Evolutionary conservation across 2,888 invertebrate genomes (phyloP).

Genomic region (Exephanes ischioxanthus): DNA sequence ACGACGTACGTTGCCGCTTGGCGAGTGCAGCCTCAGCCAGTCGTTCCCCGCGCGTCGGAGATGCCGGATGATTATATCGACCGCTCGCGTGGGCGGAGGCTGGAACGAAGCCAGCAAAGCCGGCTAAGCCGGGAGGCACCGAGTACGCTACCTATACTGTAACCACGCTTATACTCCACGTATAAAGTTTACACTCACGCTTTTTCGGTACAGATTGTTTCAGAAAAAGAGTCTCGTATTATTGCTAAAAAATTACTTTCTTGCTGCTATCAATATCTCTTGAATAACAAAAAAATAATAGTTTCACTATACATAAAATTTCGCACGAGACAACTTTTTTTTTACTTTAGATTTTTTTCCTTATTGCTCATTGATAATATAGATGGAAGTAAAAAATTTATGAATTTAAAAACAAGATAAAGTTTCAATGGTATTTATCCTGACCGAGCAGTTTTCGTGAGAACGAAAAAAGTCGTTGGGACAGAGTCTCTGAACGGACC

Average conservation of each 20-base stretch:
- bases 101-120: conserved; percentile 80
- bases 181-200: conserved; percentile 34
- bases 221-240: not conserved
- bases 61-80: conserved; percentile 82
- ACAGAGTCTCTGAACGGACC: conserved; percentile 19
- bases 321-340: not conserved
- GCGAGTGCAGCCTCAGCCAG: conserved; percentile 57
- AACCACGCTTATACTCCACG: conserved; percentile 33
- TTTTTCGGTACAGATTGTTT: conserved; percentile 36
- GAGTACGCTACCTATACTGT: conserved; percentile 16
- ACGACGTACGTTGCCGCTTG: conserved; percentile 39
- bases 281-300: conserved; percentile 1
- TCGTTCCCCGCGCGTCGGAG: conserved; percentile 67
- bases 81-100: conserved; percentile 80
- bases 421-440: too few relatives aligned
- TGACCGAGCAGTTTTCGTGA: too few relatives aligned
- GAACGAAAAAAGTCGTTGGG: not conserved
- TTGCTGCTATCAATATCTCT: not conserved
- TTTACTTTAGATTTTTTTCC: not conserved
- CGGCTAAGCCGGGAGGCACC: conserved; percentile 54
- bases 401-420: too few relatives aligned
- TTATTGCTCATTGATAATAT: too few relatives aligned
- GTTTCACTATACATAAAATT: not conserved
- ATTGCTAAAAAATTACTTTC: not conserved
- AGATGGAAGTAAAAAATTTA: too few relatives aligned